Evolutionary conservation across 2,113 vertebrate genomes (phyloP), one percentile per base, ranked within the genome.

Genomic region (Balaenoptera acutorostrata): DNA sequence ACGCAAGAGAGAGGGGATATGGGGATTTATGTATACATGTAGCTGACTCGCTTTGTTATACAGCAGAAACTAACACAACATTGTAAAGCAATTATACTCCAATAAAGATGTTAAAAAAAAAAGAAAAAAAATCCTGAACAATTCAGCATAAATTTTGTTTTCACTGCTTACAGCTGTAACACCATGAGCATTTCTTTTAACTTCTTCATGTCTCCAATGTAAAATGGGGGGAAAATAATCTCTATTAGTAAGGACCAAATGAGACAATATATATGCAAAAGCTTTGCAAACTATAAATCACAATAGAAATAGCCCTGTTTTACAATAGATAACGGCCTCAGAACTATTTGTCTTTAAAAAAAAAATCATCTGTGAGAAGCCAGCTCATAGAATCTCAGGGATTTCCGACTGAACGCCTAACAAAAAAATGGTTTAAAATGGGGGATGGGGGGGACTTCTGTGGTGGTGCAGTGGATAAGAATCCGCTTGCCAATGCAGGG

Each of bases 131-230:
- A 84, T 27, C 10, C 33, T 41, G 39, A 84, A 80, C 55, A 83
- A 95, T 20, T 90, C 66, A 46, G 64, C 20, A 29, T 55, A 59
- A 75, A 27, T 25, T 88, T 83, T 84, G 25, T n/a, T 88, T 84
- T 77, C 44, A 39, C 18, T 80, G 25, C 81, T 77, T 44, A 83
- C 1, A 83, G 44, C 15, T 46, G 23, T 44, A 6, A 41, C 17
- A 68, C 36, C n/a, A 31, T 33, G 20, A 94, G 25, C 9, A 68
- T 90, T 88, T 93, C 29, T 49, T 87, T 72, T 66, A 80, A 80
- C 9, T 59, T 74, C 23, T 55, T 33, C 69, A 11, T 75, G 72
- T 18, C 12, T 90, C 63, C 33, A 86, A 36, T 81, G 10, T 39
- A 96, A 82, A 68, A 25, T 36, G 33, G n/a, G 31, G 1, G 6